Base-by-base conservation (phyloP, 2,797 vertebrate species). In the Malacoctenus gilli region DNA sequence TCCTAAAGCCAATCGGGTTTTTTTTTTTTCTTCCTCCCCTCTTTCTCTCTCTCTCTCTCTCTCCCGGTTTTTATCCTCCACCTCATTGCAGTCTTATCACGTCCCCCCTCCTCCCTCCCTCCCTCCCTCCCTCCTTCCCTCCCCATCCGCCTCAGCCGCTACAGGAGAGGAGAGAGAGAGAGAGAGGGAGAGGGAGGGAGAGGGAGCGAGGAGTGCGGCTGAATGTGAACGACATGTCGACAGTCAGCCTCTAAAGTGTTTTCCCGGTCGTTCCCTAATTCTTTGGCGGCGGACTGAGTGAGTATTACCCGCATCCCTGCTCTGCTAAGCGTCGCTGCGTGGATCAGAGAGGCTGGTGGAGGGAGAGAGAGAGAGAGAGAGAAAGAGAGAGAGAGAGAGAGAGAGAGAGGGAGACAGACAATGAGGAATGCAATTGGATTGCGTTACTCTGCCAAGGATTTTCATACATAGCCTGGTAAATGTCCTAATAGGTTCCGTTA, bases 51-150 rank as follows among this genome's bases (percentile, higher is more conserved):
- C 48, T 48, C 41, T 40, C 31, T 63, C 64, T 59, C 55, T 56
- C 76, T 43, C 75, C 16, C 56, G 64, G 64, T 75, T 84, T 82
- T 84, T 76, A 80, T 81, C 87, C 85, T 86, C 84, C 79, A 85
- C 89, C 85, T 88, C 88, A 90, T 89, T 92, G 89, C 89, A 92
- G 91, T 92, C 91, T 89, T 85, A 87, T 91, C 91, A 91, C 91
- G 90, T 84, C 57, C 55, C 76, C 72, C 57, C 21, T 38, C 5
- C 5, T 2, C 52, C 19, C 30, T 36, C 11, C 11, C 5, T 9
- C 2, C 52, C 19, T 20, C 25, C 11, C 11, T n/a, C 19, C 38
- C 16, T 4, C 21, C 58, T 62, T 55, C 71, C 79, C 80, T 69
- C 79, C 77, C 80, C 90, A 77, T 88, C 88, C 84, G 85, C 89